Base-by-base conservation (phyloP, 2,797 vertebrate genomes). In the Mus caroli region DNA sequence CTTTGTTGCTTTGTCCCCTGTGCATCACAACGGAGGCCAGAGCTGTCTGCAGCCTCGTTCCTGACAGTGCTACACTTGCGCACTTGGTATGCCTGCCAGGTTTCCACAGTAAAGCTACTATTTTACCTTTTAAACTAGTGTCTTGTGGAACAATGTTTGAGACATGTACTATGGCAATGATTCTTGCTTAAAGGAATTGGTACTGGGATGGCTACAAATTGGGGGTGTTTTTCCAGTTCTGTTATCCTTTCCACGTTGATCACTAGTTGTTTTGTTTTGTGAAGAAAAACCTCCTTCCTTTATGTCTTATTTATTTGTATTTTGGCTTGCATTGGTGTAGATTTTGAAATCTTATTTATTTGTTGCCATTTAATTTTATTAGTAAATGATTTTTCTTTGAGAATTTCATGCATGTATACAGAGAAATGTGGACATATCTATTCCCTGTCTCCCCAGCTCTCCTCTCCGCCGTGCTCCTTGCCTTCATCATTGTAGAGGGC, bases 351-450 rank as follows among this genome's bases (percentile, higher is more conserved):
- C 58, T 87, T 46, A 62, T 13, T 52, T 58, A 62, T 10, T 52
- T 58, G 46, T 22, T 80, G 64, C 56, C 60, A 91, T 91, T 87
- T 88, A 80, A 87, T 91, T 91, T 71, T 82, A 15, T 60, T 40
- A 82, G 15, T 82, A 60, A 60, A 60, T 15, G 24, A 40, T 82
- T 60, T 58, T 58, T 82, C 79, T 58, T 82, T 82, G 24, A 40
- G 22, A 82, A 28, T 56, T 54, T 13, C 52, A 3, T 8, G 20
- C 78, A 37, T 40, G 79, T 60, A 40, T 40, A 40, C 11, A 80
- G 52, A 56, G 52, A 56, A 40, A 8, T 15, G 37, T 82, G n/a
- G n/a, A 40, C 54, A 40, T 82, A 40, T 60, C 79, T 60, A 28
- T 1, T 4, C 37, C 54, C 19, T n/a, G 52, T 54, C 31, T 56